Conservation (phyloP, 2,797 vertebrate genomes). For the Emys orbicularis region DNA sequence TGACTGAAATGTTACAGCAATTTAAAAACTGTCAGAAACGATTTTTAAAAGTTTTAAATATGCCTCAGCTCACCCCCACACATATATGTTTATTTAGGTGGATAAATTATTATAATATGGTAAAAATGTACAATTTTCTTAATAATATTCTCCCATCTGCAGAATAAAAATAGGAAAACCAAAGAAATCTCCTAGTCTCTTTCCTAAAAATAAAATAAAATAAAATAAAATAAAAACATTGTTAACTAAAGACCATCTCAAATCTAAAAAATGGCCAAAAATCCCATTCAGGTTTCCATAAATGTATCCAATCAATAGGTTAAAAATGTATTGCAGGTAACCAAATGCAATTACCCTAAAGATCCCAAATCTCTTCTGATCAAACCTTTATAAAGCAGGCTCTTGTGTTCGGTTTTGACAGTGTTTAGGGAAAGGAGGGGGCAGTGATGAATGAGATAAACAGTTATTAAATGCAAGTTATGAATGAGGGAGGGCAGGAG, state of each 20-base stretch:
- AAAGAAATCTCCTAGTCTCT: neutral
- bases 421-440: slow-evolving; percentile 16
- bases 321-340: slow-evolving; percentile 50
- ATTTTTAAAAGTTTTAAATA: slow-evolving; percentile 39
- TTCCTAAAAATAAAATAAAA: neutral
- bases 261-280: slow-evolving; percentile 44
- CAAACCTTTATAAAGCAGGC: slow-evolving; percentile 50
- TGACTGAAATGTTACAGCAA: neutral
- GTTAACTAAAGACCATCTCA: neutral
- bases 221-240: neutral
- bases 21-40: slow-evolving; percentile 48
- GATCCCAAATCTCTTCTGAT: slow-evolving; percentile 19
- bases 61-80: neutral
- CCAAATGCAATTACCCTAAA: slow-evolving; percentile 13
- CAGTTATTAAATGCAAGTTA: slow-evolving; percentile 55
- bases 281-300: slow-evolving; percentile 50
- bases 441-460: slow-evolving; percentile 64
- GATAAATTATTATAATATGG: slow-evolving; percentile 35
- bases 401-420: slow-evolving; percentile 61
- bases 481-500: slow-evolving; percentile 38
- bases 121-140: slow-evolving; percentile 2
- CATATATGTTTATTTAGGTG: neutral
- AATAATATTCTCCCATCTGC: neutral
- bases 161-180: slow-evolving; percentile 19
- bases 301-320: slow-evolving; percentile 50